phyloP scores from a whole-genome alignment of 2,797 vertebrate species.

The Acropternis orthonyx region DNA sequence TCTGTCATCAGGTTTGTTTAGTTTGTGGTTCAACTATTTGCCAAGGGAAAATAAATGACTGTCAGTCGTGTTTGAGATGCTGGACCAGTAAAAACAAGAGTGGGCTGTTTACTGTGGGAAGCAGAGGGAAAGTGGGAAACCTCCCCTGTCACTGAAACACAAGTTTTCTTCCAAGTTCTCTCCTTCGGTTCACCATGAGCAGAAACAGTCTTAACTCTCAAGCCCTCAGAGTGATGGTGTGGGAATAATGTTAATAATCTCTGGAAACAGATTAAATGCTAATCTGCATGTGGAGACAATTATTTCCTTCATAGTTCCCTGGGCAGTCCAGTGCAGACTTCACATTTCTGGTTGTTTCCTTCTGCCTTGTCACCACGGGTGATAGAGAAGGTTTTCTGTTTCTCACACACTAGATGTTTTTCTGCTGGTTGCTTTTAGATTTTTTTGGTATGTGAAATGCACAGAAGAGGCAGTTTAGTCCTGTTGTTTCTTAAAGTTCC shows the following conservation, averaged over 20 bases:
- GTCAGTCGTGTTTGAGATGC: neutral
- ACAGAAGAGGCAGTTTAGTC: neutral
- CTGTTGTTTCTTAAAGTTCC: neutral
- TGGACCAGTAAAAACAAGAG: neutral
- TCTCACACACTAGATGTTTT: neutral
- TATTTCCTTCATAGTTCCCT: neutral
- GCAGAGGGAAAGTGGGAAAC: neutral
- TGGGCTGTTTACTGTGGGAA: neutral
- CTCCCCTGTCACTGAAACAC: neutral
- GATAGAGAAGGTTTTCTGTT: neutral
- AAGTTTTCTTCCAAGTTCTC: neutral
- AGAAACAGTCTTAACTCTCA: neutral
- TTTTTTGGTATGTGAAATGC: neutral
- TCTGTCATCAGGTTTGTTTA: neutral
- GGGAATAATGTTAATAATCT: neutral
- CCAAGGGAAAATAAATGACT: neutral
- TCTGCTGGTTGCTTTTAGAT: neutral
- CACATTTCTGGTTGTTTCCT: neutral
- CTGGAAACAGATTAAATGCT: neutral
- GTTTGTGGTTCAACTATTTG: neutral
- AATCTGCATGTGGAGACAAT: neutral
- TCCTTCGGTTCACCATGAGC: neutral
- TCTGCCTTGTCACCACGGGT: fast-evolving
- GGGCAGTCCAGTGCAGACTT: neutral
- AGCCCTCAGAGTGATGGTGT: neutral